Conservation (phyloP, 2,888 invertebrate species). For the Monopis laevigella region DNA sequence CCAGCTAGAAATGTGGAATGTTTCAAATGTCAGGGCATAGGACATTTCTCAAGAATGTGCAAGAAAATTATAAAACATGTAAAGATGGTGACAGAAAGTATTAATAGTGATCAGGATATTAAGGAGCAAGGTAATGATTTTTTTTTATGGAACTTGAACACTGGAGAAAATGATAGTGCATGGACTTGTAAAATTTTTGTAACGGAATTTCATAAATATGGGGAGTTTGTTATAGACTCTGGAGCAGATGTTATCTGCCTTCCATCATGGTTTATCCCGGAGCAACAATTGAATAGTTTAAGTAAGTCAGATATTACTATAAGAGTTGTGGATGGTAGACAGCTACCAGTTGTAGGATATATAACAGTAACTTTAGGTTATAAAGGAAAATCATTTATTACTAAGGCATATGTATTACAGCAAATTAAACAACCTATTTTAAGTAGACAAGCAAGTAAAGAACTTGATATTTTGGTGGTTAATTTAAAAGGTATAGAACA, state of each 20-base stretch:
- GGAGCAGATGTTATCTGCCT: not conserved
- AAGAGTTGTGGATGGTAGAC: not conserved
- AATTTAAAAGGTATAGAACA: not conserved
- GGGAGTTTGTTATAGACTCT: conserved; percentile 1
- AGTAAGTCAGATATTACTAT: not conserved
- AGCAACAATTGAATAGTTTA: not conserved
- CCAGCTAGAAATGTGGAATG: too few species aligned
- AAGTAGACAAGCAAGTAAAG: conserved; percentile 4
- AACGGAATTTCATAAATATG: not conserved
- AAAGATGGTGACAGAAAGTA: too few species aligned
- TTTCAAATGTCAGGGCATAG: too few species aligned
- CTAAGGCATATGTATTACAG: conserved; percentile 2
- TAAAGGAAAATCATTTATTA: not conserved
- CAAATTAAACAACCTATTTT: conserved; percentile 8
- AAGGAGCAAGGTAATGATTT: too few species aligned
- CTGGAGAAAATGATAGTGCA: too few species aligned
- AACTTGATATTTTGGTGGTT: not conserved
- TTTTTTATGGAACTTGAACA: too few species aligned
- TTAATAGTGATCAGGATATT: too few species aligned
- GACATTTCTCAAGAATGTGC: too few species aligned
- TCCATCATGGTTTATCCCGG: not conserved
- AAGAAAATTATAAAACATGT: too few species aligned
- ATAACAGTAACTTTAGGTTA: not conserved
- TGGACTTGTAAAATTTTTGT: too few species aligned
- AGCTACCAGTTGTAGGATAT: not conserved